Base-by-base conservation (phyloP, 2,113 vertebrate species). In the Cochlearius cochlearius region DNA sequence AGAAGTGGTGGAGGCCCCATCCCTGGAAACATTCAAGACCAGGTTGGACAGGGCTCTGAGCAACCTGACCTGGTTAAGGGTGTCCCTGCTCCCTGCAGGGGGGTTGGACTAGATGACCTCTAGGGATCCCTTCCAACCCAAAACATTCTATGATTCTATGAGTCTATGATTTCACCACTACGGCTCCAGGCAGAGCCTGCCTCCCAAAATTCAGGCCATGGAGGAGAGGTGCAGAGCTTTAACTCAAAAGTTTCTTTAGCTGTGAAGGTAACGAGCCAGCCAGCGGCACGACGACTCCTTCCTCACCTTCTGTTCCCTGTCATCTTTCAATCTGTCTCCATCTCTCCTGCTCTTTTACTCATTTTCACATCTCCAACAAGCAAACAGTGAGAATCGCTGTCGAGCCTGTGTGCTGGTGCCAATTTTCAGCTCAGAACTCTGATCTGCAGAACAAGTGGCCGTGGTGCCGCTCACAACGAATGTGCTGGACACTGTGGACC, bases 391-490 rank as follows among this genome's bases (percentile, higher is more conserved):
- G 79, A 45, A 50, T 50, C 3, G 0, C 71, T 75, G 75, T 56
- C 0, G 0, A 34, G 59, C n/a, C 50, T 21, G 26, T 5, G 16
- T 27, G 17, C 22, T 0, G 5, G 25, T 36, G 56, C 50, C 75
- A 89, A 15, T 78, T 78, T 59, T 38, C 59, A 71, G 47, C 71
- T 71, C 75, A 52, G 62, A 50, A 36, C 30, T 38, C 21, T 45
- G 62, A 34, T 62, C 34, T 26, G 63, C 21, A 36, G 19, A 30
- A 36, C 39, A 56, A 36, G n/a, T 4, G 41, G 18, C 38, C 20
- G 3, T 0, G 3, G 68, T 30, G 34, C 58, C 0, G 0, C n/a
- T 43, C 60, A 30, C 1, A 3, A 25, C 0, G 2, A 39, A 18
- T 10, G 21, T 2, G 1, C 49, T 17, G 80, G 43, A 30, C 36